A percentile compares a stretch with the other conserved stretches of the same genome.
Evolutionary conservation across 2,888 invertebrate genomes (phyloP).

Genomic region (Tenodera sinensis): DNA sequence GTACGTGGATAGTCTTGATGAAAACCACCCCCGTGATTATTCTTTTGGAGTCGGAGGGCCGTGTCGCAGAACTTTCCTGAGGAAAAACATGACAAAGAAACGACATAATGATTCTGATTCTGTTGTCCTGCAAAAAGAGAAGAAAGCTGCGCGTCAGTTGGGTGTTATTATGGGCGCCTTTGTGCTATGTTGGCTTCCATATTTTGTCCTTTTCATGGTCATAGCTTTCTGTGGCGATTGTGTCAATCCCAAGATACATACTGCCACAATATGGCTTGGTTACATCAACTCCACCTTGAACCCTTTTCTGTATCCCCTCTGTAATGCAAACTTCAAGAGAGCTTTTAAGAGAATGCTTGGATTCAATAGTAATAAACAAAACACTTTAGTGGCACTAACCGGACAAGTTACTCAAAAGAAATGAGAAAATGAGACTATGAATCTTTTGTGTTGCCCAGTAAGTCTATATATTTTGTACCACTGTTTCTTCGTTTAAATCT

Average conservation of each 20-base stretch:
- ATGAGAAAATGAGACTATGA: not conserved
- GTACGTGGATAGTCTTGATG: conserved; percentile 29
- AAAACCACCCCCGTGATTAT: not conserved
- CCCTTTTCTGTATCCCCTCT: conserved; percentile 50
- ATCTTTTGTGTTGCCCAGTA: not conserved
- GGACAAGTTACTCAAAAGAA: not conserved
- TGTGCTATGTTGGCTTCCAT: conserved; percentile 57
- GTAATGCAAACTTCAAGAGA: conserved; percentile 48
- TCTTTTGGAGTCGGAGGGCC: not conserved
- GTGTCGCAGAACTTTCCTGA: not conserved
- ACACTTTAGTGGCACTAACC: not conserved
- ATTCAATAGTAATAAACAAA: conserved; percentile 1
- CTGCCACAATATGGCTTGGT: conserved; percentile 50
- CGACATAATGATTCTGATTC: conserved; percentile 14
- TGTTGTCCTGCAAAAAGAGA: conserved; percentile 37
- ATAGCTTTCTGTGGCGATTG: conserved; percentile 51
- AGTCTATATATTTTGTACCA: not conserved
- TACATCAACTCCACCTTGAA: conserved; percentile 51
- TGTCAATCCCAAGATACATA: conserved; percentile 44
- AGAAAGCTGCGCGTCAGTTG: conserved; percentile 54
- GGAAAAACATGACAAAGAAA: not conserved
- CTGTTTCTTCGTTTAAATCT: not conserved
- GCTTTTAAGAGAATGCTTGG: conserved; percentile 42
- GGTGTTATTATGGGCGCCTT: conserved; percentile 58
- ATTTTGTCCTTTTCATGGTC: conserved; percentile 54